Percentiles rank a stretch among this genome's conserved stretches.
Evolutionary conservation across 2,797 vertebrate species (phyloP).

Genomic region (Kryptolebias ocellatus): DNA sequence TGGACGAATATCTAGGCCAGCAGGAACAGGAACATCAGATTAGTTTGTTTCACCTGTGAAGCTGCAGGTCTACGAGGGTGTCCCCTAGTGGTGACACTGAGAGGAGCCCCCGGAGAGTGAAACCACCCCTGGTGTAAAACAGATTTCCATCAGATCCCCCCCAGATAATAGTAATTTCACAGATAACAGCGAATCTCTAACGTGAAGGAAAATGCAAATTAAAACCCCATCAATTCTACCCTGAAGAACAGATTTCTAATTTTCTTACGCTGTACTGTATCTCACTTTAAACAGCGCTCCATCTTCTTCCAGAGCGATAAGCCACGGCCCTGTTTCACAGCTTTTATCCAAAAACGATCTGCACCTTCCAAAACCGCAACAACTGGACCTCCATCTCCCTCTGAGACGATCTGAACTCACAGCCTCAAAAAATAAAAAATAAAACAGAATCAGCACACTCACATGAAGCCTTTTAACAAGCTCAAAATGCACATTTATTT

Average conservation of each 20-base stretch:
- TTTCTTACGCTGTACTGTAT: slow-evolving; percentile 68
- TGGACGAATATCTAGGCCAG: not conserved
- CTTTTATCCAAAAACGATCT: slow-evolving; percentile 76
- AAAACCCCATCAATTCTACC: slow-evolving; percentile 72
- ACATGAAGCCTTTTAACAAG: slow-evolving; percentile 14
- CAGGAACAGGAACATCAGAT: slow-evolving; percentile 24
- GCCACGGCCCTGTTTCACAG: slow-evolving; percentile 55
- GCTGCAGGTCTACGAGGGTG: slow-evolving; percentile 63
- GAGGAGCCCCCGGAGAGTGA: slow-evolving; percentile 40
- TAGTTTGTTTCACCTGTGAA: slow-evolving; percentile 23
- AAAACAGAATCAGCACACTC: not conserved
- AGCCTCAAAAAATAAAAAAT: slow-evolving; percentile 1
- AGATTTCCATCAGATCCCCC: slow-evolving; percentile 76
- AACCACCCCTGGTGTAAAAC: slow-evolving; percentile 68
- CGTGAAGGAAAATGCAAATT: slow-evolving; percentile 79
- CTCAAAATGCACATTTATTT: slow-evolving; percentile 32
- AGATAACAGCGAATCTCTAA: slow-evolving; percentile 78
- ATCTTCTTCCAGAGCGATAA: slow-evolving; percentile 73
- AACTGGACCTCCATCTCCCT: slow-evolving; percentile 61
- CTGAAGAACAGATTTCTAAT: slow-evolving; percentile 78
- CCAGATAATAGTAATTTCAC: slow-evolving; percentile 79
- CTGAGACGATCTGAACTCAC: slow-evolving; percentile 13
- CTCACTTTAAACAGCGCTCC: slow-evolving; percentile 68
- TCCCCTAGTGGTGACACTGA: slow-evolving; percentile 78
- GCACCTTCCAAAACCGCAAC: slow-evolving; percentile 52